Conservation (phyloP, 2,888 invertebrate species). For the Sphaeridia pumilis region DNA sequence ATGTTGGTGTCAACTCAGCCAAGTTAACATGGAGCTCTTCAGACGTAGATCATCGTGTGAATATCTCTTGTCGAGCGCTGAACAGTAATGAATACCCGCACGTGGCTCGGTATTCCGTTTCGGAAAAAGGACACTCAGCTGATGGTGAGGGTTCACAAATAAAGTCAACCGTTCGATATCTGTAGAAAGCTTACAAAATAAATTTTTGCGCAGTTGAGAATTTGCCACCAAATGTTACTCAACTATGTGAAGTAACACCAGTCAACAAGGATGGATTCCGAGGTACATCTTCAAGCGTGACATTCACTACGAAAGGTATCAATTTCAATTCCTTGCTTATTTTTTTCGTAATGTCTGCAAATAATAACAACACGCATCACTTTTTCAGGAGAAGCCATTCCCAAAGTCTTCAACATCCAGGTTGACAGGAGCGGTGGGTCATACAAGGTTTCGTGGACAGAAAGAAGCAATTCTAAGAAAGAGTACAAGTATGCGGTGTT, state of each 20-base stretch:
- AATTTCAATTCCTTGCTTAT: not conserved
- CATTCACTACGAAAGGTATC: constrained; percentile 41
- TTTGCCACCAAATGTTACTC: constrained; percentile 46
- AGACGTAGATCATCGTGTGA: not conserved
- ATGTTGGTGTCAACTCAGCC: constrained; percentile 15
- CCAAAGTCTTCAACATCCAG: constrained; percentile 24
- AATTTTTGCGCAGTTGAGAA: constrained; percentile 44
- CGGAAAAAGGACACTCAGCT: too few species aligned
- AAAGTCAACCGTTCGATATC: too few species aligned
- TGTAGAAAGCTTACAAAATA: too few species aligned
- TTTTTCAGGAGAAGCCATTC: constrained; percentile 37
- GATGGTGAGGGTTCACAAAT: too few species aligned
- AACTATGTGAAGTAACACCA: constrained; percentile 52
- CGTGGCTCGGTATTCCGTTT: not conserved
- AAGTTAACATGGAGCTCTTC: constrained; percentile 13
- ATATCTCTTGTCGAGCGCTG: not conserved
- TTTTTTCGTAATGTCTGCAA: not conserved
- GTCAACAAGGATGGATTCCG: constrained; percentile 46
- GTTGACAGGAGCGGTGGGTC: constrained; percentile 41
- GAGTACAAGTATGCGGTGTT: constrained; percentile 59
- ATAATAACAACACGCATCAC: not conserved
- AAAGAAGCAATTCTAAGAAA: constrained; percentile 45
- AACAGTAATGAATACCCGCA: not conserved
- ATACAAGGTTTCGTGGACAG: constrained; percentile 54
- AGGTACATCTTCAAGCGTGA: constrained; percentile 46